Evolutionary conservation across 2,113 vertebrate genomes (phyloP).

Genomic region (Perca schrenkii): DNA sequence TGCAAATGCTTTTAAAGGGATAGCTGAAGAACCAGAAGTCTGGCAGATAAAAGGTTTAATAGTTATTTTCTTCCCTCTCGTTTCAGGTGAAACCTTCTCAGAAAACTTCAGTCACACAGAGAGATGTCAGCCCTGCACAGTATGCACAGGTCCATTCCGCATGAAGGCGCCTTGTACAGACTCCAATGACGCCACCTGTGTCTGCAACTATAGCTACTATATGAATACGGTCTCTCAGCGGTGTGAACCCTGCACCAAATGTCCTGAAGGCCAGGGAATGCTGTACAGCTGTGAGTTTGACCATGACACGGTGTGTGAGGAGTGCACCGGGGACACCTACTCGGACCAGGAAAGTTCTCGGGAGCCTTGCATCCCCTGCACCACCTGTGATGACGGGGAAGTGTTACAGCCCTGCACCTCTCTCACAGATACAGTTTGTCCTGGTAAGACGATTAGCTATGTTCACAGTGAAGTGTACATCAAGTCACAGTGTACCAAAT

Average conservation of each 20-base stretch:
- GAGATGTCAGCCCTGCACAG: constrained; percentile 88
- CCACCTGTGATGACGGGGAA: constrained; percentile 89
- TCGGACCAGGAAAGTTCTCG: constrained; percentile 92
- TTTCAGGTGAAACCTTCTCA: constrained; percentile 91
- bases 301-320: constrained; percentile 91
- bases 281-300: constrained; percentile 84
- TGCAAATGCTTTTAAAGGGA: neutral
- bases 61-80: neutral
- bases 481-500: neutral
- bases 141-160: constrained; percentile 88
- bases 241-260: constrained; percentile 89
- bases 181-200: constrained; percentile 91
- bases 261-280: constrained; percentile 89
- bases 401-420: constrained; percentile 85
- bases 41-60: neutral
- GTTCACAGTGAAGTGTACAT: neutral
- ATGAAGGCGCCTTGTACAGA: constrained; percentile 95
- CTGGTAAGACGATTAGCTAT: constrained; percentile 81
- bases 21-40: neutral
- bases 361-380: constrained; percentile 95
- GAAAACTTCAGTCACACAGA: constrained; percentile 91
- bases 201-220: constrained; percentile 91
- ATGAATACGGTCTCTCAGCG: constrained; percentile 53
- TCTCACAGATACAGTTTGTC: constrained; percentile 85
- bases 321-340: constrained; percentile 88